Evolutionary conservation across 2,113 vertebrate genomes (phyloP).

Genomic region (Oreochromis tanganicae): DNA sequence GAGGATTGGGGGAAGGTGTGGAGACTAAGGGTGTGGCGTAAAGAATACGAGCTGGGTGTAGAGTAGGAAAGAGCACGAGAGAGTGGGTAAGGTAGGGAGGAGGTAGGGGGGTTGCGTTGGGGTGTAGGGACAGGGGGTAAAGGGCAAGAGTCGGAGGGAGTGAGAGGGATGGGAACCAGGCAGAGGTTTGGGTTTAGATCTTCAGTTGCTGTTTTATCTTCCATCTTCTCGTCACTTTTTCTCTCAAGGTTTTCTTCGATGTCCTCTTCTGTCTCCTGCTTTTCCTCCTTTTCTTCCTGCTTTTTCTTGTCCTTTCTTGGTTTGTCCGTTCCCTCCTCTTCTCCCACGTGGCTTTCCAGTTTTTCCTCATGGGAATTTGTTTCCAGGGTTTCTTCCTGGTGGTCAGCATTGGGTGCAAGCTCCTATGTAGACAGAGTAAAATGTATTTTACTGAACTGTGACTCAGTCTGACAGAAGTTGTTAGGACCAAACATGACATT

Average conservation of each 20-base stretch:
- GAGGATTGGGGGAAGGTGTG: not conserved
- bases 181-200: not conserved
- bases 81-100: not conserved
- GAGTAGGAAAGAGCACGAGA: not conserved
- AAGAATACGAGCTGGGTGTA: not conserved
- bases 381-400: not conserved
- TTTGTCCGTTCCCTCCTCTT: not conserved
- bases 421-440: not conserved
- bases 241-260: accelerated
- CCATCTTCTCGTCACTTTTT: not conserved
- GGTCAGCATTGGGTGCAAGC: not conserved
- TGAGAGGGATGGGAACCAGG: accelerated
- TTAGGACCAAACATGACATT: not conserved
- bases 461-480: not conserved
- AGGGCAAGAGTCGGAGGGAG: not conserved
- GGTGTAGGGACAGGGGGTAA: not conserved
- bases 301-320: not conserved
- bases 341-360: not conserved
- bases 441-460: not conserved
- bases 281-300: not conserved
- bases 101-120: not conserved
- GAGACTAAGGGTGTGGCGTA: accelerated
- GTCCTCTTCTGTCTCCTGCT: accelerated
- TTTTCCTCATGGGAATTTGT: not conserved
- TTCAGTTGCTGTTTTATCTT: not conserved